Evolutionary conservation across 1,140 invertebrate genomes (phyloP).

Genomic region (Sminthurinus signatus): DNA sequence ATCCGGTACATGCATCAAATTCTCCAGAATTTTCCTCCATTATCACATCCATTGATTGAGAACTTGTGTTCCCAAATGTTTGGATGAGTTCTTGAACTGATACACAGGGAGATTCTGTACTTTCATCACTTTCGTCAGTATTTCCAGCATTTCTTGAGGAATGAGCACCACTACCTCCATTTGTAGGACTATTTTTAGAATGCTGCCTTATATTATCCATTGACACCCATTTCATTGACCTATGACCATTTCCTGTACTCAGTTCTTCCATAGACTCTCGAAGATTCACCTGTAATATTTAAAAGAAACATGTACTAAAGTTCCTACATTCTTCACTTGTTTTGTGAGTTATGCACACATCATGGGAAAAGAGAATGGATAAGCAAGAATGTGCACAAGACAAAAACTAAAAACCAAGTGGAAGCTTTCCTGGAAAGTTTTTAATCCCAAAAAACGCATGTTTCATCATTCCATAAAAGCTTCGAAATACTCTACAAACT

Average conservation of each 20-base stretch:
- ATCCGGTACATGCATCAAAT: slow-evolving; percentile 1
- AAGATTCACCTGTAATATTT: not conserved
- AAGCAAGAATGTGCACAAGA: no score
- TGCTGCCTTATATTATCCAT: slow-evolving; percentile 1
- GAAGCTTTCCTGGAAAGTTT: no score
- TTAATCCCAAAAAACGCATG: no score
- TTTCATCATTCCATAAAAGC: no score
- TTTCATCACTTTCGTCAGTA: not conserved
- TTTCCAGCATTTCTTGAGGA: not conserved
- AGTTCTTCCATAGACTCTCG: slow-evolving; percentile 13
- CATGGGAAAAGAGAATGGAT: no score
- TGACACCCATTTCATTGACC: slow-evolving; percentile 7
- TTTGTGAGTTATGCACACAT: no score
- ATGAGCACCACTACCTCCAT: not conserved
- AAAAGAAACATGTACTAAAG: no score
- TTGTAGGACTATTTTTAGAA: no score
- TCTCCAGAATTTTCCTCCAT: slow-evolving; percentile 10
- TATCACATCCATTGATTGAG: slow-evolving; percentile 6
- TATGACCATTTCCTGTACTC: not conserved
- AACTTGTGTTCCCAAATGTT: not conserved
- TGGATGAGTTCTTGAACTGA: slow-evolving; percentile 3
- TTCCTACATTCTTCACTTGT: no score
- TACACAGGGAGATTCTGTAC: not conserved
- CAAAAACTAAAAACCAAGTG: no score
- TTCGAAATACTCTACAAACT: no score